These are phyloP conservation scores for Phalacrocorax pelagicus DNA, from an alignment of 2,113 vertebrate genomes.

Conservation along the genomic window DNA sequence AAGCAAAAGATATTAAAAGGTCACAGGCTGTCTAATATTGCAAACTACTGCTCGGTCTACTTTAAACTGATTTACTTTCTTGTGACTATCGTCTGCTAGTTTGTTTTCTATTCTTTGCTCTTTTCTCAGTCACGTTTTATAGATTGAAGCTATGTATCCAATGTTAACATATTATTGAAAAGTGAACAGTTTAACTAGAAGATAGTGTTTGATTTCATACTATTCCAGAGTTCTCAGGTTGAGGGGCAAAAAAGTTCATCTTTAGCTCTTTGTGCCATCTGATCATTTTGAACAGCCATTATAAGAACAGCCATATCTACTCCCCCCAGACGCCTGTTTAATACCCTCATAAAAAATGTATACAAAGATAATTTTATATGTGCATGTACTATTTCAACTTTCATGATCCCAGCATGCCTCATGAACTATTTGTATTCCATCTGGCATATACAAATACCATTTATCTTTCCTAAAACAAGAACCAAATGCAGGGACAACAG, in stretches of 20 bases:
- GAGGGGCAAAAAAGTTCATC: background rate
- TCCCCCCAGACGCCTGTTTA: background rate
- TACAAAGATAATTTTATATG: background rate
- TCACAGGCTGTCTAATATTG: background rate
- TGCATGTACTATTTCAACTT: background rate
- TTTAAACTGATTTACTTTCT: background rate
- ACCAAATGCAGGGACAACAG: background rate
- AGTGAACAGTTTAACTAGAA: background rate
- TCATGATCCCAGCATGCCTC: background rate
- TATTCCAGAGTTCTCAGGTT: background rate
- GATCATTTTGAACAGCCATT: background rate
- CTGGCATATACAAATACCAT: background rate
- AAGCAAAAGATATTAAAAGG: conserved; percentile 6
- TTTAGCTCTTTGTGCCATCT: background rate
- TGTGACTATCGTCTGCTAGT: background rate
- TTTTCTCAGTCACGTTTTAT: background rate
- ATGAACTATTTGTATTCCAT: background rate
- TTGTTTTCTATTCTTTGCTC: background rate
- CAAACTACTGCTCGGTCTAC: background rate
- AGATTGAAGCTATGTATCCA: background rate
- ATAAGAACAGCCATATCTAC: background rate
- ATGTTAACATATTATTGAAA: background rate
- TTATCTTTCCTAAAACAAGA: background rate
- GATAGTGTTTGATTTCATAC: background rate
- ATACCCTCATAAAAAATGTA: background rate